Conservation (phyloP, 2,888 invertebrate genomes). For the Andrena camellia region DNA sequence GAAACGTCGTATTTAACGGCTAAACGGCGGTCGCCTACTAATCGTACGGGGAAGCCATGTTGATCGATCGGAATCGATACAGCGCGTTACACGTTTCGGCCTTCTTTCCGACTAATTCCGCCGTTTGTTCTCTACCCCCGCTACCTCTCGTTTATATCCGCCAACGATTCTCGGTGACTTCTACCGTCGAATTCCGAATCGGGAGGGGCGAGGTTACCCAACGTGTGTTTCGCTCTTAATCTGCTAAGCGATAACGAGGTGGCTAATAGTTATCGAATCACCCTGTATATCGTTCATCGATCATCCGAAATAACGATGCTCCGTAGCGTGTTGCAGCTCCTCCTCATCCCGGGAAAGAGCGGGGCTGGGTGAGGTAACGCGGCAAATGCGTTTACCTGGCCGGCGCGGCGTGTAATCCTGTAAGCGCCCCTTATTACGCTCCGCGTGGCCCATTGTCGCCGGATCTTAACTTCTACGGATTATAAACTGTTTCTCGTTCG, state of each 20-base stretch:
- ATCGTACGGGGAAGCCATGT: slow-evolving; percentile 71
- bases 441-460: slow-evolving; percentile 79
- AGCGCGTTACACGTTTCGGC: slow-evolving; percentile 40
- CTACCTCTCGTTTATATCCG: neutral
- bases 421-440: slow-evolving; percentile 84
- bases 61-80: slow-evolving; percentile 69
- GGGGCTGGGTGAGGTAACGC: slow-evolving; percentile 17
- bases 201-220: neutral
- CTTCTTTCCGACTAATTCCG: slow-evolving; percentile 9
- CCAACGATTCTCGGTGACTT: neutral
- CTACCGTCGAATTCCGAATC: neutral
- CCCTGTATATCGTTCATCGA: slow-evolving; percentile 20
- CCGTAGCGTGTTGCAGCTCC: neutral
- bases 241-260: neutral
- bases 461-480: slow-evolving; percentile 84
- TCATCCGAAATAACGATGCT: slow-evolving; percentile 32
- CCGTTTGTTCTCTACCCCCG: neutral
- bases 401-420: slow-evolving; percentile 78
- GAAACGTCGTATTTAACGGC: slow-evolving; percentile 83
- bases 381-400: slow-evolving; percentile 76
- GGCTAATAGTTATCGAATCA: slow-evolving; percentile 4
- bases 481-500: slow-evolving; percentile 81
- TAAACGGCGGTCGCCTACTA: slow-evolving; percentile 82
- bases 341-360: slow-evolving; percentile 1
- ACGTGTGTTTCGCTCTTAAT: neutral